These are phyloP conservation scores for Triplophysa tibetana DNA, from an alignment of 2,113 vertebrate species.

Conservation along the genomic window DNA sequence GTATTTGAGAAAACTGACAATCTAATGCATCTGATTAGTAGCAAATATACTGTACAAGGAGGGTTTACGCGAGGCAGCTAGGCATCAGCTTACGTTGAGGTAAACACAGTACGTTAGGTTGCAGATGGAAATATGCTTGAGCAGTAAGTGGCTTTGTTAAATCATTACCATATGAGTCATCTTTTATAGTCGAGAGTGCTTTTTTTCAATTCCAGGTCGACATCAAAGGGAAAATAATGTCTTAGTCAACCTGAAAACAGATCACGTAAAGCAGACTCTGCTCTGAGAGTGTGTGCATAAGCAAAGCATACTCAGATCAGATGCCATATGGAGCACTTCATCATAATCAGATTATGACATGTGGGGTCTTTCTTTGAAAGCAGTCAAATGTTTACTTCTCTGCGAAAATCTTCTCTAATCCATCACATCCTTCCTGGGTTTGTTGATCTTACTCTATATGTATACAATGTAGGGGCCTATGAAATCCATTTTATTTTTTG, in stretches of 20 bases:
- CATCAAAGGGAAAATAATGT: conserved; percentile 37
- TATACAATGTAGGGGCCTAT: too few species aligned
- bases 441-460: background rate
- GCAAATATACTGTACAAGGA: background rate
- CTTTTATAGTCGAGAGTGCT: conserved; percentile 17
- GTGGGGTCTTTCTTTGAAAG: conserved; percentile 44
- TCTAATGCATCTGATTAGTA: background rate
- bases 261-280: conserved; percentile 37
- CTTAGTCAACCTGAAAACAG: conserved; percentile 47
- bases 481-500: too few species aligned
- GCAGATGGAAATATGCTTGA: conserved; percentile 1
- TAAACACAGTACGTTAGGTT: background rate
- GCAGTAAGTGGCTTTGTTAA: conserved; percentile 45
- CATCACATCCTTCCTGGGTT: conserved; percentile 5
- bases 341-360: conserved; percentile 56
- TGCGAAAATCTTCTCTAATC: background rate
- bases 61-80: background rate
- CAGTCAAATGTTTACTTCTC: conserved; percentile 38
- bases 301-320: conserved; percentile 55
- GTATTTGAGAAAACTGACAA: background rate
- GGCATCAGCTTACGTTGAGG: background rate
- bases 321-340: conserved; percentile 59
- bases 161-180: conserved; percentile 40
- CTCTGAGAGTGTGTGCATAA: conserved; percentile 18
- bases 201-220: conserved; percentile 34